A percentile compares a stretch with the other conserved stretches of the same genome.
Evolutionary conservation across 2,888 invertebrate species (phyloP).

Genomic region (Lithophane ornitopus): DNA sequence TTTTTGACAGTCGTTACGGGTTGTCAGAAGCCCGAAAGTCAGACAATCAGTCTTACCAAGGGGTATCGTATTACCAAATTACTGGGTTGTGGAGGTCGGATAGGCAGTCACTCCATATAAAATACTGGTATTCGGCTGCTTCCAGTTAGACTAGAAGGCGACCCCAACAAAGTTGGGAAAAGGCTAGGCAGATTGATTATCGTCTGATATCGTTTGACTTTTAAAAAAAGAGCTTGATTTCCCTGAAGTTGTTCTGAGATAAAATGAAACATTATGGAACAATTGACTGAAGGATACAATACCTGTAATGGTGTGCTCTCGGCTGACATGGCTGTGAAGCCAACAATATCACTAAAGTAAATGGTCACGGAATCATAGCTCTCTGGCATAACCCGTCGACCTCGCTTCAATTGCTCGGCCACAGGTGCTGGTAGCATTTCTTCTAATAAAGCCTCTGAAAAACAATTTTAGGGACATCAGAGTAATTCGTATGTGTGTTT

Average conservation of each 20-base stretch:
- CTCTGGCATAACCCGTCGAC: conserved; percentile 97
- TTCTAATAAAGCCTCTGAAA: conserved; percentile 94
- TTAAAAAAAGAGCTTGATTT: not conserved
- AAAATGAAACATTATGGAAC: not conserved
- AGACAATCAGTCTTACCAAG: too few relatives aligned
- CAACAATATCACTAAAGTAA: conserved; percentile 98
- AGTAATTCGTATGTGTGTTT: not conserved
- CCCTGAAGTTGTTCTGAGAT: not conserved
- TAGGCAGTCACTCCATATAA: too few relatives aligned
- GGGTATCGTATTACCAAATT: too few relatives aligned
- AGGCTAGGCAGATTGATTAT: too few relatives aligned
- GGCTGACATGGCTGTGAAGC: conserved; percentile 97
- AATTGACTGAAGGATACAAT: not conserved
- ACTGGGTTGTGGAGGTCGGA: too few relatives aligned
- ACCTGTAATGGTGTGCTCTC: conserved; percentile 96
- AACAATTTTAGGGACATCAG: not conserved
- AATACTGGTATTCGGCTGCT: too few relatives aligned
- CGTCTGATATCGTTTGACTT: not conserved
- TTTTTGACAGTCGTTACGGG: too few relatives aligned
- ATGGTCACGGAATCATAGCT: conserved; percentile 97
- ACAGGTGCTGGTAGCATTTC: conserved; percentile 97
- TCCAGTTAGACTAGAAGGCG: too few relatives aligned
- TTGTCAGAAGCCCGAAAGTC: too few relatives aligned
- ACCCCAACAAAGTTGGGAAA: too few relatives aligned
- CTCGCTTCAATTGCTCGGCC: conserved; percentile 97